Evolutionary conservation across 2,888 invertebrate genomes (phyloP).

Genomic region (Prionchulus punctatus): DNA sequence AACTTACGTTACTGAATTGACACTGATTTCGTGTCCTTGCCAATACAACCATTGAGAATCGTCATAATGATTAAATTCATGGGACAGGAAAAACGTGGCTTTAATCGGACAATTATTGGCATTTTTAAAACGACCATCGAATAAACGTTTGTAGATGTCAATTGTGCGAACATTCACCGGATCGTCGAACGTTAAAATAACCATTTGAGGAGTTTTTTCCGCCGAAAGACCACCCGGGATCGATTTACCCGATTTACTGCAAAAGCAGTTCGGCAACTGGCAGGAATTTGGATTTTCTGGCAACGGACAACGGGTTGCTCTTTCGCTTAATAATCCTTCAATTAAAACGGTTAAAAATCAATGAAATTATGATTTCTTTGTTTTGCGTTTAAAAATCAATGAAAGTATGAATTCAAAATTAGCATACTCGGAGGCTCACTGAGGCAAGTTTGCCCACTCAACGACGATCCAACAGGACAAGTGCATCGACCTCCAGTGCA

Average conservation of each 20-base stretch:
- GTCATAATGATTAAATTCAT: constrained; percentile 97
- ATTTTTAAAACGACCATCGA: constrained; percentile 30
- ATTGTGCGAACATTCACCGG: constrained; percentile 25
- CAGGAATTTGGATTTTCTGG: constrained; percentile 19
- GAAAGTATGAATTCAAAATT: too few species aligned
- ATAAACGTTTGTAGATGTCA: constrained; percentile 22
- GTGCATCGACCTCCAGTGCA: constrained; percentile 7
- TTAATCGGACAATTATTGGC: constrained; percentile 43
- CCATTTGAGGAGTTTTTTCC: constrained; percentile 15
- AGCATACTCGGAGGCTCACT: too few species aligned
- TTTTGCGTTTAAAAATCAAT: too few species aligned
- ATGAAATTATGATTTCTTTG: too few species aligned
- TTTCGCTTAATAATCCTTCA: too few species aligned
- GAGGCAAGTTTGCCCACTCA: constrained; percentile 2
- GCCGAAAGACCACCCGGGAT: constrained; percentile 15
- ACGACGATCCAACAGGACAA: neutral
- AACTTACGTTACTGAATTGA: constrained; percentile 63
- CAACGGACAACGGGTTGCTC: too few species aligned
- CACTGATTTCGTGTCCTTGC: constrained; percentile 88
- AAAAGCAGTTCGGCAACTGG: constrained; percentile 25
- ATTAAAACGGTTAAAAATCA: too few species aligned
- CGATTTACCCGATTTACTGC: constrained; percentile 17
- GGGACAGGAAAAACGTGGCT: constrained; percentile 94
- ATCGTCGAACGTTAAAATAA: constrained; percentile 30
- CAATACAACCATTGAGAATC: constrained; percentile 88